Evolutionary conservation across 2,888 invertebrate genomes (phyloP).

Genomic region (Ligdia adustata): DNA sequence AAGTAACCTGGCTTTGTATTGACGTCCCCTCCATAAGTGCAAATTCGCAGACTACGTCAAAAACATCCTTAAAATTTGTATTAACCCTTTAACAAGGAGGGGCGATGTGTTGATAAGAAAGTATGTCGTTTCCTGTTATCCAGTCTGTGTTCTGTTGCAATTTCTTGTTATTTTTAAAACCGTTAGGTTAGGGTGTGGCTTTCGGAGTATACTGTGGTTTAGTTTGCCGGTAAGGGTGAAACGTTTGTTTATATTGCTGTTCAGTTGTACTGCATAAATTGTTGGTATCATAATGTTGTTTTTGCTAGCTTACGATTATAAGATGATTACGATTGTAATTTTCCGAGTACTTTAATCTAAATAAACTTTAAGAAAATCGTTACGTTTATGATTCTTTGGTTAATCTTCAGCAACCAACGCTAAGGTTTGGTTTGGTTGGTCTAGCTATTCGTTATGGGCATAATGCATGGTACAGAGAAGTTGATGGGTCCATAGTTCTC

Average conservation of each 20-base stretch:
- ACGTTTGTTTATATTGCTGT: not conserved
- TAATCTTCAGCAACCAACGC: too few relatives aligned
- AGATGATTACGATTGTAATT: too few relatives aligned
- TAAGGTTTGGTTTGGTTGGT: too few relatives aligned
- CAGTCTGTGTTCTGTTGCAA: conserved; percentile 10
- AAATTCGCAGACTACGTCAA: conserved; percentile 21
- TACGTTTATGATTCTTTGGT: too few relatives aligned
- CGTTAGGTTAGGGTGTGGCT: conserved; percentile 5
- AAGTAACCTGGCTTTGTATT: conserved; percentile 3
- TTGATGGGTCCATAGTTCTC: too few relatives aligned
- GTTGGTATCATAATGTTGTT: too few relatives aligned
- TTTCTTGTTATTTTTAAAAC: conserved; percentile 13
- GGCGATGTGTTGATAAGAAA: conserved; percentile 24
- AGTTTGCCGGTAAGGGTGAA: not conserved
- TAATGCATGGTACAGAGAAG: too few relatives aligned
- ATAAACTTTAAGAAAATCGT: too few relatives aligned
- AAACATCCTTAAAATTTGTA: conserved; percentile 28
- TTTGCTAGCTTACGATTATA: too few relatives aligned
- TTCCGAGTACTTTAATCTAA: too few relatives aligned
- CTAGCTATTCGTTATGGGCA: too few relatives aligned
- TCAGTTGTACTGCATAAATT: not conserved
- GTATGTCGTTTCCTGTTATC: conserved; percentile 23
- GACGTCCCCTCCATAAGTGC: conserved; percentile 13
- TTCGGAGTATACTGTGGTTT: not conserved
- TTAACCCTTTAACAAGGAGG: conserved; percentile 17